Base-by-base conservation (phyloP, 2,888 invertebrate species). In the Perdita meconis region DNA sequence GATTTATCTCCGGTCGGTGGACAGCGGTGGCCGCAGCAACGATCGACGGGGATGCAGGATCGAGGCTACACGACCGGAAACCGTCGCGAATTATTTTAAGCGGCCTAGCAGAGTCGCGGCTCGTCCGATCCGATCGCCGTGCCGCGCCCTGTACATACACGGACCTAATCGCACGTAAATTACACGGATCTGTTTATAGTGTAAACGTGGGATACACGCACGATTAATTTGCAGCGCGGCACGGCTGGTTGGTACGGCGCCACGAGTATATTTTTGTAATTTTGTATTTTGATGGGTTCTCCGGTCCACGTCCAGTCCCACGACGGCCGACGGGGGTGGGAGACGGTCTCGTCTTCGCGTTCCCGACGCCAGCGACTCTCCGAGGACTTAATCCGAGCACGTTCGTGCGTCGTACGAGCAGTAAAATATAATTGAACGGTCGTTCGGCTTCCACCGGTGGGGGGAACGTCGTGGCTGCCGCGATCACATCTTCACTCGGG, bases 201-300 rank as follows among this genome's bases (percentile, higher is more conserved):
- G 86, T 87, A 88, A 82, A 88, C 84, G 82, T 80, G 68, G 68
- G 10, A 47, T 8, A 47, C 19, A 47, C 47, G 73, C 84, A 86
- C 84, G 80, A 30, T 80, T 70, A 71, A 56, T 22, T n/a, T 55
- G 78, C 71, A 57, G 71, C 81, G 78, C 70, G 85, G 74, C 74
- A 80, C 82, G 78, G 59, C 50, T 57, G 84, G 60, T 82, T 79
- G 81, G 80, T 72, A 81, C 77, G 86, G 84, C 81, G 80, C 80
- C 84, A 82, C 86, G 87, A 87, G 87, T 89, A 89, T 89, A 89
- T 89, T 89, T 89, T 89, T 89, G 89, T 89, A 89, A 89, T 89
- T 89, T 89, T 89, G 87, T 89, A 89, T 89, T 89, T 89, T 89
- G 86, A 87, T 66, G 79, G 38, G 67, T 78, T 80, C 83, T 79